A percentile compares a stretch with the other conserved stretches of the same genome.
These are phyloP conservation scores for Hoplostethus atlanticus DNA, from an alignment of 2,797 vertebrate species.

Conservation along the genomic window DNA sequence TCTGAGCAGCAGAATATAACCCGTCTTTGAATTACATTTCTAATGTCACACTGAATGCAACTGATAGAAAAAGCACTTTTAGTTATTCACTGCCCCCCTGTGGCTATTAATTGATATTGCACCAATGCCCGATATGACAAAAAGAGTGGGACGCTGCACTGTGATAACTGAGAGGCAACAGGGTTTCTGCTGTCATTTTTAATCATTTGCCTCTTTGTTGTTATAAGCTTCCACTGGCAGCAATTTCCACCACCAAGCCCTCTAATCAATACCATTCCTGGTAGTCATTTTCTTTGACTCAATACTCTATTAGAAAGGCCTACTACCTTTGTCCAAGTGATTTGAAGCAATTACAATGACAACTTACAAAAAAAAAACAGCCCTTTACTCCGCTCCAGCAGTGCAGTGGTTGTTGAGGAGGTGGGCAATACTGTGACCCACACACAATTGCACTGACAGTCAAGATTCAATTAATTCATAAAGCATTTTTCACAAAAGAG, in stretches of 20 bases:
- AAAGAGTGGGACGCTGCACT: background rate
- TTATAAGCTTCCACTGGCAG: background rate
- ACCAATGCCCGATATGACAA: background rate
- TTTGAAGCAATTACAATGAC: no score
- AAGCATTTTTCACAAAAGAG: background rate
- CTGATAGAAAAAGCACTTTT: background rate
- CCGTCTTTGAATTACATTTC: no score
- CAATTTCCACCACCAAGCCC: conserved; percentile 11
- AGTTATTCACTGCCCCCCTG: background rate
- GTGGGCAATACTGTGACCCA: background rate
- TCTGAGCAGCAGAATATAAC: no score
- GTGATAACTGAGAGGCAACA: no score
- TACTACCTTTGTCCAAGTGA: background rate
- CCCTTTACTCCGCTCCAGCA: background rate
- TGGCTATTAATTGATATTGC: background rate
- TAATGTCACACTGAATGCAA: no score
- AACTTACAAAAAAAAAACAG: no score
- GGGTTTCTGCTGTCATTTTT: no score
- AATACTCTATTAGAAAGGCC: background rate
- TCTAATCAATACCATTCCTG: background rate
- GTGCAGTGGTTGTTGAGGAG: background rate
- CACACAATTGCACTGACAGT: background rate
- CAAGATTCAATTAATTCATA: background rate
- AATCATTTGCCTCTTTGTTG: no score
- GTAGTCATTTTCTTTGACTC: background rate